A percentile compares a stretch with the other conserved stretches of the same genome.
Evolutionary conservation across 2,797 vertebrate genomes (phyloP).

Genomic region (Salmo trutta): DNA sequence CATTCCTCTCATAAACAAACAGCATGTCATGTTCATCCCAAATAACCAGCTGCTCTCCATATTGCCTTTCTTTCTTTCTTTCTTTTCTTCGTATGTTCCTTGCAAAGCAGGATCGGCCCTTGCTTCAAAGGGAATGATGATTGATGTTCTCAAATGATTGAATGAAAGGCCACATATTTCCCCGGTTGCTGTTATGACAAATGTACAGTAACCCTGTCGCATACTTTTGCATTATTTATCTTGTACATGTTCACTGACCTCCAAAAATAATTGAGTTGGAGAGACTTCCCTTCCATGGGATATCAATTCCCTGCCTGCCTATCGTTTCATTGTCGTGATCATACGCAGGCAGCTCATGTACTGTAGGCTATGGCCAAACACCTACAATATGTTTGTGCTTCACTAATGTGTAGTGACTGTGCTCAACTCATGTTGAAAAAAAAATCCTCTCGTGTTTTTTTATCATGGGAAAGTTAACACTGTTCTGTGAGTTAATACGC

Average conservation of each 20-base stretch:
- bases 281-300: not conserved
- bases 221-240: conserved; percentile 24
- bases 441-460: not conserved
- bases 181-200: conserved; percentile 43
- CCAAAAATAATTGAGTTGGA: conserved; percentile 23
- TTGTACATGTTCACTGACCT: conserved; percentile 22
- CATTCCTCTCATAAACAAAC: conserved; percentile 57
- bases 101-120: conserved; percentile 51
- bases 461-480: not conserved
- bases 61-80: conserved; percentile 43
- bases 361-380: not conserved
- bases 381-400: not conserved
- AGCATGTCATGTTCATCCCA: conserved; percentile 65
- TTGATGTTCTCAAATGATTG: conserved; percentile 66
- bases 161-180: conserved; percentile 59
- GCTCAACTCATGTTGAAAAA: not conserved
- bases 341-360: not conserved
- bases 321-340: not conserved
- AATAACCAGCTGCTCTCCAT: conserved; percentile 73
- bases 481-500: not conserved
- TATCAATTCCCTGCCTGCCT: conserved; percentile 1
- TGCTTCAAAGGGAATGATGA: conserved; percentile 68
- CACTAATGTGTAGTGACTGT: not conserved
- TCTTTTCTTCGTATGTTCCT: conserved; percentile 45
- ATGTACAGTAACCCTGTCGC: conserved; percentile 21